phyloP scores from a whole-genome alignment of 2,888 invertebrate species.

The Tillus elongatus region DNA sequence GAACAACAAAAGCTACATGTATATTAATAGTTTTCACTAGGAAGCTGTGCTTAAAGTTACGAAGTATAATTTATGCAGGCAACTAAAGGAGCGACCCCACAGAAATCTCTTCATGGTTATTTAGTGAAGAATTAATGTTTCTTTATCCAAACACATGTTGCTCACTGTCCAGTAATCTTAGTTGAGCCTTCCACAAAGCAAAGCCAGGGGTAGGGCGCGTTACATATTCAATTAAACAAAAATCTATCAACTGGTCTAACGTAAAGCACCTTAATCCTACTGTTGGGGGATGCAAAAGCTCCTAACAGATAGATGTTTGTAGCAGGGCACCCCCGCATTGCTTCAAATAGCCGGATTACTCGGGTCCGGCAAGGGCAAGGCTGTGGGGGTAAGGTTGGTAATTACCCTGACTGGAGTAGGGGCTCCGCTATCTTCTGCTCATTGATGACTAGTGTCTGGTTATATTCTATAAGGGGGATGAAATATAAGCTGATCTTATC shows the following conservation, averaged over 20 bases:
- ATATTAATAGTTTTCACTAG: no score
- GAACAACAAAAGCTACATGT: no score
- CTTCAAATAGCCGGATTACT: constrained; percentile 38
- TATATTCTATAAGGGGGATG: constrained; percentile 23
- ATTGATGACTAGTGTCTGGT: constrained; percentile 35
- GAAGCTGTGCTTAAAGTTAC: no score
- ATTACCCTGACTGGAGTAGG: constrained; percentile 38
- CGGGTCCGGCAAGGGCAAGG: constrained; percentile 34
- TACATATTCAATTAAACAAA: constrained; percentile 68
- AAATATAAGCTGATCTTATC: constrained; percentile 38
- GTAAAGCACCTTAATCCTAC: constrained; percentile 42
- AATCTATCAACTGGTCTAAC: constrained; percentile 50
- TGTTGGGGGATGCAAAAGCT: constrained; percentile 29
- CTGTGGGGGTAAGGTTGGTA: constrained; percentile 38
- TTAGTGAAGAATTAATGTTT: constrained; percentile 27
- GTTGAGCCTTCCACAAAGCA: constrained; percentile 37
- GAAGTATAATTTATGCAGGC: no score
- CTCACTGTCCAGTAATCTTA: constrained; percentile 38
- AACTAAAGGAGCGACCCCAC: no score
- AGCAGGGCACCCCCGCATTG: constrained; percentile 20
- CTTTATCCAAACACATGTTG: constrained; percentile 41
- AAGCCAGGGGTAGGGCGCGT: constrained; percentile 39
- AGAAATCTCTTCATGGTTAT: constrained; percentile 1
- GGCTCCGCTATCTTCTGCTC: constrained; percentile 40
- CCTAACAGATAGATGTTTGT: constrained; percentile 26